Conservation (phyloP, 2,797 vertebrate species). For the Notolabrus celidotus region DNA sequence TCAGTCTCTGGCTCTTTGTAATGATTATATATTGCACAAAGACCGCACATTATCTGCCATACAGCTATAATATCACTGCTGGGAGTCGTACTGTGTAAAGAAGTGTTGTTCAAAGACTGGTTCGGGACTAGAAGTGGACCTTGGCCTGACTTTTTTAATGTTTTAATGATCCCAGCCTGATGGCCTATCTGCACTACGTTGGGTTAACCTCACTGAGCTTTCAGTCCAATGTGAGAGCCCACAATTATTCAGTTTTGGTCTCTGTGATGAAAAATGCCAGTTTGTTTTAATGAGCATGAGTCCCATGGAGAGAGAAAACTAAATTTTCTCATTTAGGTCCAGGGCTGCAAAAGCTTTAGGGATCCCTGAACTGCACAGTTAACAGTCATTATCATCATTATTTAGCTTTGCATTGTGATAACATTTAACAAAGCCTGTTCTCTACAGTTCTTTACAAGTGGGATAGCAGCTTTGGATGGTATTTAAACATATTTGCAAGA, state of each 20-base stretch:
- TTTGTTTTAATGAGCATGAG: slow-evolving; percentile 66
- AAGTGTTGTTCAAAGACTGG: slow-evolving; percentile 58
- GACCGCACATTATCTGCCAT: slow-evolving; percentile 55
- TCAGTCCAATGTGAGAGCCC: slow-evolving; percentile 31
- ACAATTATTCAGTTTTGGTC: slow-evolving; percentile 50
- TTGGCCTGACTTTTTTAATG: slow-evolving; percentile 34
- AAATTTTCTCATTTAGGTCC: slow-evolving; percentile 66
- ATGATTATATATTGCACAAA: slow-evolving; percentile 77
- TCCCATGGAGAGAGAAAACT: slow-evolving; percentile 52
- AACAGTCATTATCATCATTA: slow-evolving; percentile 64
- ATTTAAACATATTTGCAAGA: slow-evolving; percentile 21
- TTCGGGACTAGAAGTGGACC: slow-evolving; percentile 54
- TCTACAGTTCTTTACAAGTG: slow-evolving; percentile 47
- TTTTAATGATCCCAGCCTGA: slow-evolving; percentile 58
- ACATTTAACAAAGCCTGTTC: slow-evolving; percentile 52
- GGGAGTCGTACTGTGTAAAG: slow-evolving; percentile 54
- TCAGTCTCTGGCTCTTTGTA: slow-evolving; percentile 70
- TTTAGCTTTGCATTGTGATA: slow-evolving; percentile 65
- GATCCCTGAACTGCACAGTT: slow-evolving; percentile 60
- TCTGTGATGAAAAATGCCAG: slow-evolving; percentile 44
- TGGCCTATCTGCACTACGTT: slow-evolving; percentile 15
- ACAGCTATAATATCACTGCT: slow-evolving; percentile 60
- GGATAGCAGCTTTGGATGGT: slow-evolving; percentile 31
- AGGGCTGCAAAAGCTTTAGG: slow-evolving; percentile 55
- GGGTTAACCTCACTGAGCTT: slow-evolving; percentile 29